Base-by-base conservation (phyloP, 1,140 invertebrate genomes). In the Drosophila repleta region DNA sequence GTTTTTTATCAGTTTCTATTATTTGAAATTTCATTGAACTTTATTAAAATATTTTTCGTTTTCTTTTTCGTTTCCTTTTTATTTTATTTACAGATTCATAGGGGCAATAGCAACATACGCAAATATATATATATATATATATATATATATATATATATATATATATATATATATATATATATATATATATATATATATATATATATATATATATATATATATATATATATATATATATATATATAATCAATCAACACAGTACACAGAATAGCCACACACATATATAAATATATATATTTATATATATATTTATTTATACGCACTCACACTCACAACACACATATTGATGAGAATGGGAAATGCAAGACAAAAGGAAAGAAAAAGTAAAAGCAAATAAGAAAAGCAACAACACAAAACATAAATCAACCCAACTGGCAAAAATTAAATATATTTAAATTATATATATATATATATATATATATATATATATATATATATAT, bases 71-170 rank as follows among this genome's bases (percentile, higher is more conserved):
- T 87, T 79, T 6, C 15, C 17, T 41, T 51, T 60, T 37, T 24
- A 18, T 66, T 81, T 87, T 79, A 80, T 69, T 87, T 85, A 61
- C 82, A 87, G 82, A 87, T 87, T 87, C 82, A 87, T 87, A 87
- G 82, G 82, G 82, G 79, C 78, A 87, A 79, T 82, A 87, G 69
- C 74, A 87, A 75, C 74, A 82, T 83, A 83, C 60, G 55, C 45
- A 79, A 37, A 78, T 43, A 52, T 60, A 79, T 45, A 67, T 55
- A 66, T 26, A 67, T 72, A 76, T 64, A 64, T 52, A 75, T 69
- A 39, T 46, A 69, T 45, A 75, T 53, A 29, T 37, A 49, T 49
- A 26, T 39, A 49, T 35, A 64, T 41, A 41, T 55, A 60, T 37
- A 26, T 35, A 53, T 70, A 63, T 66, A 61, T 60, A 35, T 70